phyloP scores from a whole-genome alignment of 2,113 vertebrate genomes.

The Callipepla californica region DNA sequence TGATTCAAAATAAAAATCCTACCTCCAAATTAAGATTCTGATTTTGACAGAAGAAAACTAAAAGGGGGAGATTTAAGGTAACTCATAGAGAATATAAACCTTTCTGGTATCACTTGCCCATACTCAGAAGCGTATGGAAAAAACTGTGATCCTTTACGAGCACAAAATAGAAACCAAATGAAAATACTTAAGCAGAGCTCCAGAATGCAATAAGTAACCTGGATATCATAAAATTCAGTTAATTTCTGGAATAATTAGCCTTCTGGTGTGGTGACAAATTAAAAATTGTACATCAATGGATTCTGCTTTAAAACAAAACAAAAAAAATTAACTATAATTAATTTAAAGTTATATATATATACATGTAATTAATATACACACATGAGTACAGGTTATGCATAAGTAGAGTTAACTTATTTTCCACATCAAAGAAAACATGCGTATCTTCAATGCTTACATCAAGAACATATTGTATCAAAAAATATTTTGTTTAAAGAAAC shows the following conservation, averaged over 20 bases:
- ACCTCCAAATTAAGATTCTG: background rate
- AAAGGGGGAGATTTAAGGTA: fast-evolving
- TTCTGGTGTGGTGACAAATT: background rate
- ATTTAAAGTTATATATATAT: too few species aligned
- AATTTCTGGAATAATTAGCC: background rate
- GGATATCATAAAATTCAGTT: background rate
- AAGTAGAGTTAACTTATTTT: background rate
- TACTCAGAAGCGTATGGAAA: background rate
- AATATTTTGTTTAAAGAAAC: background rate
- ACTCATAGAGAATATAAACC: background rate
- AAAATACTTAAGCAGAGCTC: background rate
- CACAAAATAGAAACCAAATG: background rate
- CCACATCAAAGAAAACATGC: background rate
- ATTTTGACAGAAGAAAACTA: background rate
- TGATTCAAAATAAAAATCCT: background rate
- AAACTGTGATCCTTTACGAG: background rate
- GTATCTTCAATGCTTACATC: background rate
- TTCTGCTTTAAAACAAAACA: background rate
- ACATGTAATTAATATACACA: too few species aligned
- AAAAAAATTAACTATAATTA: background rate
- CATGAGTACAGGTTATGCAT: background rate
- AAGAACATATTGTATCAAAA: fast-evolving
- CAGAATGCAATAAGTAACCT: background rate
- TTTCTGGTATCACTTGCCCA: background rate
- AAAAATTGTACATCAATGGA: background rate